Conservation (phyloP, 2,888 invertebrate species). For the Sarcophaga variegata region DNA sequence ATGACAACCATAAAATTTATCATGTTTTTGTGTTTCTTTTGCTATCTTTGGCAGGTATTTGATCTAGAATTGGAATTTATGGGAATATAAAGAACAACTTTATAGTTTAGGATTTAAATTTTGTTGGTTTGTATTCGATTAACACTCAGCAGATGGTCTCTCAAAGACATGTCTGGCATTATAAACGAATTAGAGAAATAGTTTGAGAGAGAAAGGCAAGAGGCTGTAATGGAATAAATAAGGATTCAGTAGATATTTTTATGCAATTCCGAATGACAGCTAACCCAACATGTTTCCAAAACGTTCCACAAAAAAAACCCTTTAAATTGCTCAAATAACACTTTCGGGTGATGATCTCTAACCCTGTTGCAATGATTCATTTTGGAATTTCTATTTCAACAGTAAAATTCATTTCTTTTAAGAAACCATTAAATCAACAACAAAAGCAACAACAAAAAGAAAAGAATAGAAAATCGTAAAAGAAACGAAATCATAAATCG, state of each 20-base stretch:
- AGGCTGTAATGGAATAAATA: too few relatives aligned
- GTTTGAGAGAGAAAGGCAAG: too few relatives aligned
- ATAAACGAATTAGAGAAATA: too few relatives aligned
- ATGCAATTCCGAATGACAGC: too few relatives aligned
- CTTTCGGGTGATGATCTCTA: conserved; percentile 38
- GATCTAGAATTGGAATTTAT: not conserved
- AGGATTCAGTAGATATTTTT: too few relatives aligned
- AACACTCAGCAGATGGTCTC: too few relatives aligned
- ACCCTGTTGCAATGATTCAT: conserved; percentile 43
- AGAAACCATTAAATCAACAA: not conserved
- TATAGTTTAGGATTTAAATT: too few relatives aligned
- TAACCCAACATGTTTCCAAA: conserved; percentile 17
- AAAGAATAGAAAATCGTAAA: not conserved
- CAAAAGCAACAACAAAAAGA: not conserved
- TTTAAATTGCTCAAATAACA: conserved; percentile 37
- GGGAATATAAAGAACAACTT: not conserved
- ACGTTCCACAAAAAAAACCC: not conserved
- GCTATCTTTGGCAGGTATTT: conserved; percentile 65
- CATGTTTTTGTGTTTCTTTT: conserved; percentile 52
- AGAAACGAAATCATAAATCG: not conserved
- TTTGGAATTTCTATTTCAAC: conserved; percentile 42
- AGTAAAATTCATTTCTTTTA: not conserved
- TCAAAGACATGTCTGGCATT: too few relatives aligned
- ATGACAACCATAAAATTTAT: conserved; percentile 74
- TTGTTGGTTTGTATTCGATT: too few relatives aligned